Conservation (phyloP, 1,140 invertebrate species). For the Conus ventricosus region DNA sequence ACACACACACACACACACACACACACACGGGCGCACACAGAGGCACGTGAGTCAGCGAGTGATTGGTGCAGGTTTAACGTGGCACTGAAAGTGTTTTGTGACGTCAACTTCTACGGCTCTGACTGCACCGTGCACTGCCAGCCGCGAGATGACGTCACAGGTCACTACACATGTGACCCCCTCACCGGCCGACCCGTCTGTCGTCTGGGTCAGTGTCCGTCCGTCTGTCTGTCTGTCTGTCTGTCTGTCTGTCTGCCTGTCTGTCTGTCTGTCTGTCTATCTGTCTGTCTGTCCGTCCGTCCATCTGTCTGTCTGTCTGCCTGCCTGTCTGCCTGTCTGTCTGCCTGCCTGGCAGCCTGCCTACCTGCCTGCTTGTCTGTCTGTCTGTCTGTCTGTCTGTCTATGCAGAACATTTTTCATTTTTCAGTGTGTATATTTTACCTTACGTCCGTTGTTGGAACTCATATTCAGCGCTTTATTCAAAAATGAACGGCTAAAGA, state of each 20-base stretch:
- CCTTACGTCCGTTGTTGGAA: not conserved
- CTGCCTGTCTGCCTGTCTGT: not conserved
- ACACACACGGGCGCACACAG: too few relatives aligned
- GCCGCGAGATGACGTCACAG: constrained; percentile 50
- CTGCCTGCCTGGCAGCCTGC: too few relatives aligned
- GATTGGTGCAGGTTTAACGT: constrained; percentile 50
- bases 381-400: not conserved
- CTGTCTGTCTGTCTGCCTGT: not conserved
- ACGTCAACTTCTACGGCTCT: constrained; percentile 53
- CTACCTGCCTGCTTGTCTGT: too few relatives aligned
- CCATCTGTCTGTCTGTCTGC: not conserved
- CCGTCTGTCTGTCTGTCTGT: not conserved
- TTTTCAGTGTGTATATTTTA: not conserved
- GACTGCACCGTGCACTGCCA: constrained; percentile 52
- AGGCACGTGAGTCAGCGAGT: not conserved
- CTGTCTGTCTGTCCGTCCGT: too few relatives aligned
- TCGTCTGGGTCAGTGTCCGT: constrained; percentile 43
- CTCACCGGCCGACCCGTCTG: constrained; percentile 56
- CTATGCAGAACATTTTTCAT: not conserved
- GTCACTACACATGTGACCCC: constrained; percentile 60
- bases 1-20: not conserved
- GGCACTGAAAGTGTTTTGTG: constrained; percentile 58
- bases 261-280: too few relatives aligned
- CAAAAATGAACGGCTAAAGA: too few relatives aligned
- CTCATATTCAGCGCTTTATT: too few relatives aligned